Evolutionary conservation across 2,113 vertebrate genomes (phyloP), one percentile per base, ranked within the genome.

Genomic region (Xenus cinereus): DNA sequence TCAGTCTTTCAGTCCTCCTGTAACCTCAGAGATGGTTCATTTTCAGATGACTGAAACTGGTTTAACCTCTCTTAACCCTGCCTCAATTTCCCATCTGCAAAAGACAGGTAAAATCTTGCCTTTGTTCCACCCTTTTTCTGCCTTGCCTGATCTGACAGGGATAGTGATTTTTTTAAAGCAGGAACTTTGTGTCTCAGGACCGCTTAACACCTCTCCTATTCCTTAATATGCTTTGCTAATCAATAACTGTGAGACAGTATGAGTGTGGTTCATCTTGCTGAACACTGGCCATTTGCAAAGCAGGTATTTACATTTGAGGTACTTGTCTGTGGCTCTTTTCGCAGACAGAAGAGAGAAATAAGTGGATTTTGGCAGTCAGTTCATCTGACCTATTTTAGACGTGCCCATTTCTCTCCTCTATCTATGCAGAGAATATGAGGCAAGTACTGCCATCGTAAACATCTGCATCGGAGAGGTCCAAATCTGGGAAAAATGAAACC

Each of bases 141-240:
- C 51, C 0, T 0, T 62, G 5, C 67, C 63, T 59, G 23, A 86
- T 60, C 39, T 48, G 46, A 75, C 43, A 64, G 22, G 11, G 21
- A 13, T 20, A 30, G 53, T 51, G 22, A n/a, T 85, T 53, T 28
- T 87, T 80, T 80, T 4, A 28, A 85, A 82, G 46, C 20, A 51
- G 46, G 51, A 86, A 48, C 13, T 81, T 86, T 50, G 12, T 21
- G 80, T 59, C 46, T 90, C 37, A 80, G 57, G 30, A 90, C 43
- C 64, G 51, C 33, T 71, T 90, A 77, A 51, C n/a, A 81, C 3
- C 23, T 63, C 59, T 93, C 11, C 30, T 80, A 28, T 54, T 80
- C 45, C 51, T 88, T 63, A 83, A 80, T 81, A 50, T 17, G 27
- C 59, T 90, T 92, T 81, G n/a, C 46, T 92, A 88, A 96, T 92